Evolutionary conservation across 2,888 invertebrate species (phyloP), one percentile per base, ranked within the genome.

Genomic region (Lithophane socia): DNA sequence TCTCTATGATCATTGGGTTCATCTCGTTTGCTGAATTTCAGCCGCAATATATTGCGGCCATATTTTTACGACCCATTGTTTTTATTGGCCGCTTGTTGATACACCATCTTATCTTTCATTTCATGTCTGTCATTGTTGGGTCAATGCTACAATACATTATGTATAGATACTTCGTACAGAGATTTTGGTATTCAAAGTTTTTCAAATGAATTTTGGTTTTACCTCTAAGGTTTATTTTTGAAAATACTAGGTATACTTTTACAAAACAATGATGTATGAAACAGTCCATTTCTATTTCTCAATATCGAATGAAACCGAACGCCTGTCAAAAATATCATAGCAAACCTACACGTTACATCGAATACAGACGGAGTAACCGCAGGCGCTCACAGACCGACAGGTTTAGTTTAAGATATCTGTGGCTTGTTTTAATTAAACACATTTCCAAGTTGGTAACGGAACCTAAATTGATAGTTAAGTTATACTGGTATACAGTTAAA

Each of bases 271-370:
- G 1, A 5, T 64, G 4, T 21, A 37, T 18, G 7, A n/a, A 44
- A 18, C 52, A 44, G 24, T n/a, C 42, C 2, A 58, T 66, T 79
- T 29, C 16, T 24, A 47, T 29, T 37, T 2, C 29, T 10, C 29
- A 80, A 63, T 65, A 52, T 77, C 0, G 8, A 44, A 67, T 42
- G 37, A 67, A 73, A 76, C 58, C 16, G 47, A 79, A 68, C 74
- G 87, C 87, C 89, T 87, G 72, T 75, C 74, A 65, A 44, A 87
- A 86, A 79, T 77, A 75, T 81, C 73, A 79, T 79, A 81, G 84
- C 89, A 84, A 79, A 42, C 73, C 78, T 24, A 73, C 47, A 42
- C 61, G 66, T 18, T 76, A 79, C 75, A 74, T 77, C 56, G 72
- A 82, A 73, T 42, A 42, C 54, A 47, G 44, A 12, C 18, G 56